phyloP scores from a whole-genome alignment of 2,888 invertebrate genomes.

The Eucriotettix oculatus region DNA sequence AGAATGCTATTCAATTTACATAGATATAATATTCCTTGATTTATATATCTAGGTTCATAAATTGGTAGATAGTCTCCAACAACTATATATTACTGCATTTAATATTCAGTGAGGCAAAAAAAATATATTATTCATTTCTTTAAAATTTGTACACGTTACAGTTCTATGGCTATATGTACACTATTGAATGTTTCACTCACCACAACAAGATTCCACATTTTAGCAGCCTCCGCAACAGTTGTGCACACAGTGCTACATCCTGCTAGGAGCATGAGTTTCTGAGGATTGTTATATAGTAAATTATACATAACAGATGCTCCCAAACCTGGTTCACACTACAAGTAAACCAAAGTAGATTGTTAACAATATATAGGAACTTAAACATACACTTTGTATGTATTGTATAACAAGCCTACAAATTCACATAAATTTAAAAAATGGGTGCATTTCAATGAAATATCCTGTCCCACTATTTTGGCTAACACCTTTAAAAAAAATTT shows the following conservation, averaged over 20 bases:
- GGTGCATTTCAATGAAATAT: too few relatives aligned
- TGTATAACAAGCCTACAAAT: too few relatives aligned
- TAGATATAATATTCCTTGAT: too few relatives aligned
- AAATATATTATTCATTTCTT: neutral
- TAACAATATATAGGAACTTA: too few relatives aligned
- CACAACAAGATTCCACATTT: conserved; percentile 99
- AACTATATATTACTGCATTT: too few relatives aligned
- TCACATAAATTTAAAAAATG: too few relatives aligned
- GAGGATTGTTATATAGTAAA: conserved; percentile 86
- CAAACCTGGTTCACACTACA: conserved; percentile 93
- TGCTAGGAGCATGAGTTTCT: conserved; percentile 82
- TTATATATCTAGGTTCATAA: too few relatives aligned
- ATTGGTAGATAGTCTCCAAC: too few relatives aligned
- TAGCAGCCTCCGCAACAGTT: conserved; percentile 96
- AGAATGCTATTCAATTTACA: too few relatives aligned
- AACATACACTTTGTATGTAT: too few relatives aligned
- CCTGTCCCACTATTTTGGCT: too few relatives aligned
- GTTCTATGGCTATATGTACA: neutral
- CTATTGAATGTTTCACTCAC: conserved; percentile 43
- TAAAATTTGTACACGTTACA: neutral
- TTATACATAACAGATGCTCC: conserved; percentile 99
- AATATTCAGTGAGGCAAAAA: neutral
- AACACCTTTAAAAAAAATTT: too few relatives aligned
- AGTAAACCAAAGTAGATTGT: conserved; percentile 15
- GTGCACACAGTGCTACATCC: conserved; percentile 99